phyloP scores from a whole-genome alignment of 2,113 vertebrate species.

The Ciconia maguari region DNA sequence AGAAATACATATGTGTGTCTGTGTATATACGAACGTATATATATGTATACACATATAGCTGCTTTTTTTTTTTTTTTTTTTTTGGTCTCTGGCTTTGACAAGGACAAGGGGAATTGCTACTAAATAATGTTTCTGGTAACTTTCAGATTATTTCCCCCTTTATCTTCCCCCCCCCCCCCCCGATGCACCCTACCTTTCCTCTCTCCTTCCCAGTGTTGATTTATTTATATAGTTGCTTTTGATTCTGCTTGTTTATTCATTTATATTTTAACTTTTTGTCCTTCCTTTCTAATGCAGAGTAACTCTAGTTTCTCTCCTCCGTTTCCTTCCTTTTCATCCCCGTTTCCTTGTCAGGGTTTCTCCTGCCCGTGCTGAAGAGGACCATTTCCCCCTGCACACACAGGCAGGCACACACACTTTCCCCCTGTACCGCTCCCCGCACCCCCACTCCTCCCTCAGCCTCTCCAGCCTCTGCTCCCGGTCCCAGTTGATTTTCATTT shows the following conservation, averaged over 20 bases:
- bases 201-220: slow-evolving; percentile 36
- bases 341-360: slow-evolving; percentile 51
- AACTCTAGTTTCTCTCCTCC: slow-evolving; percentile 51
- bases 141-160: slow-evolving; percentile 75
- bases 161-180: neutral
- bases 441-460: slow-evolving; percentile 11
- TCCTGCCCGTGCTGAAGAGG: slow-evolving; percentile 51
- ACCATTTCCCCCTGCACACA: slow-evolving; percentile 28
- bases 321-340: slow-evolving; percentile 61
- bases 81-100: slow-evolving; percentile 77
- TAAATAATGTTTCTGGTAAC: slow-evolving; percentile 95
- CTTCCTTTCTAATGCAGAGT: slow-evolving; percentile 56
- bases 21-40: slow-evolving; percentile 58
- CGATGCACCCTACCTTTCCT: slow-evolving; percentile 41
- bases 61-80: slow-evolving; percentile 70
- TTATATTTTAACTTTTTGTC: slow-evolving; percentile 8
- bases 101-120: slow-evolving; percentile 76
- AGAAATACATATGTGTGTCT: slow-evolving; percentile 48
- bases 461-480: slow-evolving; percentile 27
- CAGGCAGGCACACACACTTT: slow-evolving; percentile 20
- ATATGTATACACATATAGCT: slow-evolving; percentile 61
- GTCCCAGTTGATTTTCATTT: slow-evolving; percentile 61
- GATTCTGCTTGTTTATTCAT: slow-evolving; percentile 68
- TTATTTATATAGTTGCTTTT: slow-evolving; percentile 68
- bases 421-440: slow-evolving; percentile 35